Base-by-base conservation (phyloP, 2,113 vertebrate species). In the Cettia cetti region DNA sequence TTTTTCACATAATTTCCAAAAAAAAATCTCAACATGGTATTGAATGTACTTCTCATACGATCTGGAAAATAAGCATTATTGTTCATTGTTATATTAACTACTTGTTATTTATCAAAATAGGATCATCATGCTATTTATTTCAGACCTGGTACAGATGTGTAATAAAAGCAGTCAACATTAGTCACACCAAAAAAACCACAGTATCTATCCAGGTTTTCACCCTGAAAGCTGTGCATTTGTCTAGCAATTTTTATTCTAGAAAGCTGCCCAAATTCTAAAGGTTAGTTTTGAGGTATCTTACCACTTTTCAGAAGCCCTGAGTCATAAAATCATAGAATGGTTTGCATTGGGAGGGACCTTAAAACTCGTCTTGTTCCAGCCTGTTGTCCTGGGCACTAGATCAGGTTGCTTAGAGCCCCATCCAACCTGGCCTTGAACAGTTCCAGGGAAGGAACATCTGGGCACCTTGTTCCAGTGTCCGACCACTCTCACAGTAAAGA, bases 21-120 rank as follows among this genome's bases (percentile, higher is more conserved):
- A 16, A 18, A 18, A 6, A 2, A 2, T 31, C 6, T 28, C 16
- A 16, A 18, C 6, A 5, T 16, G 11, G 2, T 44, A 37, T 30
- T n/a, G 39, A 72, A 66, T 14, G 11, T 16, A 13, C 3, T 84
- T 70, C 19, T 89, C 13, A 40, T 23, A 64, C 20, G 37, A 71
- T 63, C 21, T 90, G 44, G 30, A 77, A 72, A 74, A 63, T n/a
- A 45, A 39, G 11, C 16, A 31, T 24, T 18, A 37, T 21, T 18
- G 4, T 20, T 76, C 18, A 50, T 82, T 66, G 50, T 71, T 71
- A 31, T 71, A 31, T 63, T 37, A 40, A 44, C 5, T 72, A 35
- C 24, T 64, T 59, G 33, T n/a, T 65, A 87, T 42, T 61, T 91
- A 47, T 26, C 19, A 65, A 65, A 84, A 59, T 40, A 59, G 22